A percentile compares a stretch with the other conserved stretches of the same genome.
phyloP scores from a whole-genome alignment of 2,797 vertebrate genomes.

The Fistularia commersonii region DNA sequence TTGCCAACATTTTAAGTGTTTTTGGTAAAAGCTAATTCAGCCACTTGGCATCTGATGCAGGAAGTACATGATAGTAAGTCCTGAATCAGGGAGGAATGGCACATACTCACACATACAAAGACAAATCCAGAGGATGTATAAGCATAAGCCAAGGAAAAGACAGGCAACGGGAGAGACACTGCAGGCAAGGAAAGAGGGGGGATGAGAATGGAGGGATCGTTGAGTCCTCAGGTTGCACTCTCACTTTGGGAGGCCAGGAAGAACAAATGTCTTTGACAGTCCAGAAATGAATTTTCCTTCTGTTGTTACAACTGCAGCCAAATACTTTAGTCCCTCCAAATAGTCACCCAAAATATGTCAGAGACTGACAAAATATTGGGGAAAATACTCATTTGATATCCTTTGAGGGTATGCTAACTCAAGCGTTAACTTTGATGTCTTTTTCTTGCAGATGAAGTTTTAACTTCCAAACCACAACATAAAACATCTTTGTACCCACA shows the following conservation, averaged over 20 bases:
- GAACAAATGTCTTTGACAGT: slow-evolving; percentile 67
- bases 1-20: slow-evolving; percentile 6
- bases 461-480: slow-evolving; percentile 10
- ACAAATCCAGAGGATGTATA: slow-evolving; percentile 35
- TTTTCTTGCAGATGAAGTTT: slow-evolving; percentile 12
- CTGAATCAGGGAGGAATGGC: slow-evolving; percentile 64
- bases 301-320: slow-evolving; percentile 56
- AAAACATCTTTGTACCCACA: slow-evolving; percentile 1
- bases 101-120: slow-evolving; percentile 11
- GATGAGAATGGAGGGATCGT: slow-evolving; percentile 22
- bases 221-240: slow-evolving; percentile 36
- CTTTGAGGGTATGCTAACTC: slow-evolving; percentile 32
- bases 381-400: slow-evolving; percentile 27
- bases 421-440: slow-evolving; percentile 1
- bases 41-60: slow-evolving; percentile 43
- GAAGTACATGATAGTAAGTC: slow-evolving; percentile 65
- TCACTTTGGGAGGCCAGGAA: slow-evolving; percentile 52
- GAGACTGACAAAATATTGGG: slow-evolving; percentile 46
- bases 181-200: slow-evolving; percentile 14
- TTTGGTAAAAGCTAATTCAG: slow-evolving; percentile 6
- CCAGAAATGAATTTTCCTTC: slow-evolving; percentile 67
- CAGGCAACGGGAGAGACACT: slow-evolving; percentile 27
- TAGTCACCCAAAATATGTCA: slow-evolving; percentile 45
- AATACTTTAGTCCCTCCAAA: slow-evolving; percentile 45
- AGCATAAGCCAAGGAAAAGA: slow-evolving; percentile 49